Conservation (phyloP, 2,888 invertebrate genomes). For the Nycteola revayana region DNA sequence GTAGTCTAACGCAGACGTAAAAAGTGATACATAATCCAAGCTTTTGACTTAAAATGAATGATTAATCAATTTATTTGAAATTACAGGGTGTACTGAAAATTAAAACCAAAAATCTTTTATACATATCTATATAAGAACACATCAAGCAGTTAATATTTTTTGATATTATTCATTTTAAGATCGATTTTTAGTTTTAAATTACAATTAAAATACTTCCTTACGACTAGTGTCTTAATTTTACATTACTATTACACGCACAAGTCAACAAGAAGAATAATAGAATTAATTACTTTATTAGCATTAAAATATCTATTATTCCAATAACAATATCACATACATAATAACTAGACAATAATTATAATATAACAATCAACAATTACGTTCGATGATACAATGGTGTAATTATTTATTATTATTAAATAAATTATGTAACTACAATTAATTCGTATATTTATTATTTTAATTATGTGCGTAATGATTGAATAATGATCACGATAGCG, state of each 20-base stretch:
- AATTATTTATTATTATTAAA: constrained; percentile 46
- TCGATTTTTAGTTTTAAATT: constrained; percentile 28
- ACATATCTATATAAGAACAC: constrained; percentile 29
- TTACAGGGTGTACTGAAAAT: too few relatives aligned
- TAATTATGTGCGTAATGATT: constrained; percentile 67
- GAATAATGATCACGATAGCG: constrained; percentile 56
- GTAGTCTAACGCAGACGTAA: too few relatives aligned
- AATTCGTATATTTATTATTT: constrained; percentile 62
- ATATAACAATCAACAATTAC: constrained; percentile 76
- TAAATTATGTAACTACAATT: constrained; percentile 47
- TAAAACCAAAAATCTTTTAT: too few relatives aligned
- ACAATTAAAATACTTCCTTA: constrained; percentile 33
- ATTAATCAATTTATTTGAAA: too few relatives aligned
- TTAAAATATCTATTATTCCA: constrained; percentile 74
- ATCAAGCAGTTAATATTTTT: constrained; percentile 26
- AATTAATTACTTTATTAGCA: constrained; percentile 60
- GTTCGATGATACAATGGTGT: constrained; percentile 74
- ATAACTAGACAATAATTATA: constrained; percentile 70
- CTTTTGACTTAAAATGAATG: too few relatives aligned
- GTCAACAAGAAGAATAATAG: constrained; percentile 76
- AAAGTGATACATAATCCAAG: too few relatives aligned
- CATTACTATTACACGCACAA: constrained; percentile 65
- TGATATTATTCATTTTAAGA: constrained; percentile 18
- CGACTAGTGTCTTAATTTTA: constrained; percentile 41
- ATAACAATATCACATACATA: constrained; percentile 80